phyloP scores from a whole-genome alignment of 2,113 vertebrate species.

The Proterorhinus semilunaris region DNA sequence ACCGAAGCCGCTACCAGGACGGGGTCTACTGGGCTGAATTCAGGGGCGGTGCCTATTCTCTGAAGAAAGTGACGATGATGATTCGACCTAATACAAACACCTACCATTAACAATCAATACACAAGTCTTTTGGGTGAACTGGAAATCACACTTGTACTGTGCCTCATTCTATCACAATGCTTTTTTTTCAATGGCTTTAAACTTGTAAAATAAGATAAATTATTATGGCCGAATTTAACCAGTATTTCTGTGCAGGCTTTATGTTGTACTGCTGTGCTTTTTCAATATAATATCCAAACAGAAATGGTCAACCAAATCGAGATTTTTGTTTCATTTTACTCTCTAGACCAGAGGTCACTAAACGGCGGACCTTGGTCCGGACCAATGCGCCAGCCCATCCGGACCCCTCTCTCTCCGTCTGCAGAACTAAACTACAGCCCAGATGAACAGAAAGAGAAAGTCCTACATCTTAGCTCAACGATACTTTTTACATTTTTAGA shows the following conservation, averaged over 20 bases:
- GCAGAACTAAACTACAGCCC: too few species aligned
- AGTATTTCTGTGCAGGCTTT: background rate
- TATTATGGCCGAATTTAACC: background rate
- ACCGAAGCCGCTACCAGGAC: conserved; percentile 90
- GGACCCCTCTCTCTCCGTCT: too few species aligned
- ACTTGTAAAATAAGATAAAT: background rate
- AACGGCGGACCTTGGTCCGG: too few species aligned
- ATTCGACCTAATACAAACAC: conserved; percentile 89
- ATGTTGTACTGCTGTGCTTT: background rate
- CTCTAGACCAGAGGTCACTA: too few species aligned
- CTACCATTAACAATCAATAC: conserved; percentile 75
- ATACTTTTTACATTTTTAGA: too few species aligned
- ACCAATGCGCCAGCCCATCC: too few species aligned
- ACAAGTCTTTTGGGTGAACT: background rate
- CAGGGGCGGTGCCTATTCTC: conserved; percentile 88
- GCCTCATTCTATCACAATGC: background rate
- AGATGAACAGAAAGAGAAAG: too few species aligned
- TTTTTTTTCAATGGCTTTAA: background rate
- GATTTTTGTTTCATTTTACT: too few species aligned
- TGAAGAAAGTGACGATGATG: conserved; percentile 95
- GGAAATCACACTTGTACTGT: background rate
- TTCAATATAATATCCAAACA: background rate
- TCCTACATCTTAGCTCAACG: too few species aligned
- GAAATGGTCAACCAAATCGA: too few species aligned
- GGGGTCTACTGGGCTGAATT: conserved; percentile 95